Conservation (phyloP, 2,113 vertebrate species). For the Hipposideros armiger region DNA sequence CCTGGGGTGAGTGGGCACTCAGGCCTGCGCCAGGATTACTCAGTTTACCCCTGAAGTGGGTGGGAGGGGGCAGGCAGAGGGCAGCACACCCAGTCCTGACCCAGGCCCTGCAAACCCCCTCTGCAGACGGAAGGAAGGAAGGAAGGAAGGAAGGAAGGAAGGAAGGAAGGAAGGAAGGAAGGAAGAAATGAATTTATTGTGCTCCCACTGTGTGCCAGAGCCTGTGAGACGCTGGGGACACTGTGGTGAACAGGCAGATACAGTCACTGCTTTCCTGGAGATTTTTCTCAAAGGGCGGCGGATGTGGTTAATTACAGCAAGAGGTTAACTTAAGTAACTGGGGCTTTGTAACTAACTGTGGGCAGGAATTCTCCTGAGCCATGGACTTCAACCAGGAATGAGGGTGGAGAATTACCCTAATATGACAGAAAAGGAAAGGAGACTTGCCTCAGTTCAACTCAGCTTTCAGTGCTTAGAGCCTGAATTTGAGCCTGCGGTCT, state of each 20-base stretch:
- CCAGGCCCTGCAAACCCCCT: not conserved
- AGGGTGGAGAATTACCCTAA: not conserved
- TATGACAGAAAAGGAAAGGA: not conserved
- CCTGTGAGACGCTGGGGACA: too few relatives aligned
- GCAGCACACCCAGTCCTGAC: not conserved
- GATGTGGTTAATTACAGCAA: not conserved
- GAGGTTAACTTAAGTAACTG: not conserved
- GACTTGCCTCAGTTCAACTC: not conserved
- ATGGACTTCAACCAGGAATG: not conserved
- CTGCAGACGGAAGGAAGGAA: too few relatives aligned
- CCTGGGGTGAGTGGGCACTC: not conserved
- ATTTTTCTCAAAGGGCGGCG: not conserved
- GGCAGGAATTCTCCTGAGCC: not conserved
- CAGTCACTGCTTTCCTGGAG: not conserved
- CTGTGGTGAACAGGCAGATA: not conserved
- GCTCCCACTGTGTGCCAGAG: not conserved
- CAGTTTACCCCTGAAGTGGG: not conserved
- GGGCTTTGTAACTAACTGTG: not conserved
- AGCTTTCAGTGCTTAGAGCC: not conserved
- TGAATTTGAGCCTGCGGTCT: not conserved
- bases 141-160: too few relatives aligned
- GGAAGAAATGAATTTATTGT: not conserved
- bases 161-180: not conserved
- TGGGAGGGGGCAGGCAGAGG: not conserved
- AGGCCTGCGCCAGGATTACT: not conserved